Base-by-base conservation (phyloP, 2,888 invertebrate species). In the Drosophila diplacantha region DNA sequence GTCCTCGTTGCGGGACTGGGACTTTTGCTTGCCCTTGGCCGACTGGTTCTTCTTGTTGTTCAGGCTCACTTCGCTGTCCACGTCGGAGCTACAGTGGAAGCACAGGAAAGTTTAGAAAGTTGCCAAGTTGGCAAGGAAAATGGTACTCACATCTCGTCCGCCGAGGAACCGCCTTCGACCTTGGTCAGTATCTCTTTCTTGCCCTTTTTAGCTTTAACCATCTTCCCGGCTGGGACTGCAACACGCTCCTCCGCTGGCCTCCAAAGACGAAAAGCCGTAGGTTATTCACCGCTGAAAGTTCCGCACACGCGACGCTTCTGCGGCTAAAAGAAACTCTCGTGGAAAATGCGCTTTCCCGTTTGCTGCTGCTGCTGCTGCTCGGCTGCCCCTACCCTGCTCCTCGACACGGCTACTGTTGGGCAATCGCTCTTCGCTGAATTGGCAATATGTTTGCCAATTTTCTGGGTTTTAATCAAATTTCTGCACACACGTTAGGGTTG, bases 191-290 rank as follows among this genome's bases (percentile, higher is more conserved):
- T 91, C 89, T 91, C 92, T 90, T 94, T 94, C 90, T 93, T 93
- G 87, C 93, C 92, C 89, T 94, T 94, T 91, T 94, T 94, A 87
- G 93, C 91, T 90, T 94, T 94, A 86, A 93, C 94, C 94, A 94
- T 94, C 87, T 87, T 85, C 85, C 83, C 74, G 80, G 84, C 69
- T 81, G 85, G 80, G 84, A 85, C 77, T 86, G 85, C 85, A 87
- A 84, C 88, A 87, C 88, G 87, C 85, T 88, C 86, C 82, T 82
- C 70, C 78, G 72, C 68, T 74, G 75, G 72, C 69, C 44, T 46
- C 44, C 73, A 68, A 69, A 71, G 67, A 80, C 78, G 59, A 82
- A 82, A 77, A 54, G 62, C 80, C 71, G 73, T 71, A 73, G 73
- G 70, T 72, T 69, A 83, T 75, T 75, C 81, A 81, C 80, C 68